Percentiles rank a stretch among this genome's conserved stretches.
phyloP scores from a whole-genome alignment of 35 echinoderm and acorn worm species.

The Apostichopus californicus region DNA sequence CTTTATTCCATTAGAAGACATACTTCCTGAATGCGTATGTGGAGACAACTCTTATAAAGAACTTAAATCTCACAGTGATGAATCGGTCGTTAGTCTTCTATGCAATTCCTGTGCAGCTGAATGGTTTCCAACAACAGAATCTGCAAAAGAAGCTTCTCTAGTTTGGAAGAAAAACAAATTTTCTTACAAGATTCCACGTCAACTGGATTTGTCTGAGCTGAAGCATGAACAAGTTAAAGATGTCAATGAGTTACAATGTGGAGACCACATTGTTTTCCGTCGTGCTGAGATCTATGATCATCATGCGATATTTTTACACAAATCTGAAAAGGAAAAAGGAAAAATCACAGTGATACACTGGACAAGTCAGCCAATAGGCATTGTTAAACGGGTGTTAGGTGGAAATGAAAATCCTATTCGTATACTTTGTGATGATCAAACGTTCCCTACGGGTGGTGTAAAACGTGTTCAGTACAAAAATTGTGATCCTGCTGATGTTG shows the following conservation, averaged over 20 bases:
- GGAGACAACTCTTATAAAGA: neutral
- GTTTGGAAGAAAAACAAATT: neutral
- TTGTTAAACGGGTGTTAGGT: too few relatives aligned
- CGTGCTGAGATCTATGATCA: neutral
- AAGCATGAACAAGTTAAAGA: neutral
- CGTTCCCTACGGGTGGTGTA: neutral
- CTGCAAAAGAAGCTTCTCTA: neutral
- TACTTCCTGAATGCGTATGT: neutral
- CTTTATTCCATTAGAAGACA: neutral
- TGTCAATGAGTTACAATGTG: neutral
- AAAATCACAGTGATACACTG: neutral
- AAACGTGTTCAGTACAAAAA: neutral
- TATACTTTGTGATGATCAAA: neutral
- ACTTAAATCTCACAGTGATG: neutral
- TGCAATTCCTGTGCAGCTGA: neutral
- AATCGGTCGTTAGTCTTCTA: neutral
- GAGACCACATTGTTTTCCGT: slow-evolving; percentile 38
- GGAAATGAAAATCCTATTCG: neutral
- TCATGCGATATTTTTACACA: neutral
- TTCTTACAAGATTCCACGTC: neutral
- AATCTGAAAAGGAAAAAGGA: neutral
- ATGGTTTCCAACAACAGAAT: neutral
- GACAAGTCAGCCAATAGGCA: neutral
- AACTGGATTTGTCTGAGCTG: neutral
- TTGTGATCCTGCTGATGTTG: neutral